These are phyloP conservation scores for Hemiprocne comata DNA, from an alignment of 2,113 vertebrate species.

Conservation along the genomic window DNA sequence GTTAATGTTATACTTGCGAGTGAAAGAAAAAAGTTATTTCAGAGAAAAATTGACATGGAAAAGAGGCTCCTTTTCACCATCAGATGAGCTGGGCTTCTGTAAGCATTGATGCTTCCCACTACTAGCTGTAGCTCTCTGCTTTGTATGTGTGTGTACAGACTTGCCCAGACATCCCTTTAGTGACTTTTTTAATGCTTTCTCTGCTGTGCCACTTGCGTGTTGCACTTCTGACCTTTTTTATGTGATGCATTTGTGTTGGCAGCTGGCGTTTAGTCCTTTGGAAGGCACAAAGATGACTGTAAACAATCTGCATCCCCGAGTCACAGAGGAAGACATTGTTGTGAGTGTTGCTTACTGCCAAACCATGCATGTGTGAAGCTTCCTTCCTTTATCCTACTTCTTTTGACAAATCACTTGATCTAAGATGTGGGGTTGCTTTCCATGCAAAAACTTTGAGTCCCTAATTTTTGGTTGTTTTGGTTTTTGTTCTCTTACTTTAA, in stretches of 20 bases:
- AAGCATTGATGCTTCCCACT: neutral
- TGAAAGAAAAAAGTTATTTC: neutral
- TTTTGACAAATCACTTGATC: neutral
- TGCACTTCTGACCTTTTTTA: neutral
- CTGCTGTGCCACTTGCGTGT: neutral
- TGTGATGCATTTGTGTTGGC: neutral
- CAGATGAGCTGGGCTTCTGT: neutral
- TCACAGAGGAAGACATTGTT: constrained; percentile 98
- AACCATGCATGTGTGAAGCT: neutral
- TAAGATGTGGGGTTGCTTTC: neutral
- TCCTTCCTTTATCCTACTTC: neutral
- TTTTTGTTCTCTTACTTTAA: neutral
- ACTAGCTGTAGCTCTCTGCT: neutral
- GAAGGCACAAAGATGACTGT: constrained; percentile 99
- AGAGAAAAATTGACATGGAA: neutral
- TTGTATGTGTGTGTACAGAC: neutral
- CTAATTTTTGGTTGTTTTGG: neutral
- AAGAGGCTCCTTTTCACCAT: neutral
- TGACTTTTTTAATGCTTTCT: neutral
- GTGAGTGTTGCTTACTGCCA: constrained; percentile 75
- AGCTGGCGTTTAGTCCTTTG: constrained; percentile 91
- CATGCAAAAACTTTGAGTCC: neutral
- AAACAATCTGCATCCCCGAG: constrained; percentile 94
- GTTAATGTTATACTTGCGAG: neutral
- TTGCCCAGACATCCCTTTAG: neutral